Conservation (phyloP, 1,140 invertebrate species). For the Halictus rubicundus region DNA sequence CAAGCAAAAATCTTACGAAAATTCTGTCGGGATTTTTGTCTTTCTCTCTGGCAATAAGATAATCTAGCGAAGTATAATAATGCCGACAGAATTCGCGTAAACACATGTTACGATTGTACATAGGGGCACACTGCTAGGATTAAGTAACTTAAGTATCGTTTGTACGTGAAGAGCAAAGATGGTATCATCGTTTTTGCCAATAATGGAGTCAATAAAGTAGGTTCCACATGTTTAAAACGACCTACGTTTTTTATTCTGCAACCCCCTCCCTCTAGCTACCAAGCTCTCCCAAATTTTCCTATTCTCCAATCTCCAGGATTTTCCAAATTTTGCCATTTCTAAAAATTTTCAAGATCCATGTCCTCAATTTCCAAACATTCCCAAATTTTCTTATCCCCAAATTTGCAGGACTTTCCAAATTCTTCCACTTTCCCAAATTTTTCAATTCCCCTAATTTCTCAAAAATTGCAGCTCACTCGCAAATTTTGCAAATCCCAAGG, state of each 20-base stretch:
- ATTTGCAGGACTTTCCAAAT: not conserved
- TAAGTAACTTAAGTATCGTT: slow-evolving; percentile 50
- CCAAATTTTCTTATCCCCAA: not conserved
- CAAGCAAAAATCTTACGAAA: not conserved
- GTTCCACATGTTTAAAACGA: slow-evolving; percentile 13
- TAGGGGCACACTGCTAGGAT: slow-evolving; percentile 18
- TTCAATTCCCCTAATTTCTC: too few relatives aligned
- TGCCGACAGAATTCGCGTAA: not conserved
- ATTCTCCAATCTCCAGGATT: too few relatives aligned
- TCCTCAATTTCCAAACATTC: not conserved
- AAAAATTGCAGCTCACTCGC: too few relatives aligned
- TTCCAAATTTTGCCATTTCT: too few relatives aligned
- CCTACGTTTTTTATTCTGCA: not conserved
- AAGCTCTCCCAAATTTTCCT: too few relatives aligned
- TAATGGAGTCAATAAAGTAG: slow-evolving; percentile 63
- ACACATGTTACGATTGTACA: slow-evolving; percentile 45
- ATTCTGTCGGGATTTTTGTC: slow-evolving; percentile 1
- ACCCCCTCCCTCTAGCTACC: not conserved
- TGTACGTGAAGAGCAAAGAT: slow-evolving; percentile 47
- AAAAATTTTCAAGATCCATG: too few relatives aligned
- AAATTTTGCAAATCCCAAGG: not conserved
- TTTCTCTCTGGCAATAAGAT: not conserved
- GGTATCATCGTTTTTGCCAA: slow-evolving; percentile 22
- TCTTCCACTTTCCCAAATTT: too few relatives aligned
- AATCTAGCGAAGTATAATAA: not conserved